These are phyloP conservation scores for Yasuhikotakia modesta DNA, from an alignment of 2,797 vertebrate genomes.

Conservation along the genomic window DNA sequence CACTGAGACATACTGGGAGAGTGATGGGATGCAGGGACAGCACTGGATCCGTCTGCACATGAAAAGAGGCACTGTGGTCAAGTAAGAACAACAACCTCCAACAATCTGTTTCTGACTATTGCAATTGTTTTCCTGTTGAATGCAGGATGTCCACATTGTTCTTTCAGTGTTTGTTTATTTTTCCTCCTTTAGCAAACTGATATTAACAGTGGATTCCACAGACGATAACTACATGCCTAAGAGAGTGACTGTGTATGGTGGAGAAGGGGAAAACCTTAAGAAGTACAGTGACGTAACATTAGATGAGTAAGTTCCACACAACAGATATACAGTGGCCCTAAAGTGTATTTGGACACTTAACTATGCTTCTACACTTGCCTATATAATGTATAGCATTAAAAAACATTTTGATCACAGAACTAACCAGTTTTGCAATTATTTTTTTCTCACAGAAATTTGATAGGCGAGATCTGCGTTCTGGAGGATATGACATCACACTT, in stretches of 20 bases:
- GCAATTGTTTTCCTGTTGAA: neutral
- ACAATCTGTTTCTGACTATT: neutral
- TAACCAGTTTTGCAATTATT: neutral
- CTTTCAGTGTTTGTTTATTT: neutral
- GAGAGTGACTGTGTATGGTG: slow-evolving; percentile 87
- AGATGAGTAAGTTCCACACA: slow-evolving; percentile 84
- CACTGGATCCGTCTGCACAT: slow-evolving; percentile 98
- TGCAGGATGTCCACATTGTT: neutral
- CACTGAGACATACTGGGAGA: slow-evolving; percentile 95
- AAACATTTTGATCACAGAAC: neutral
- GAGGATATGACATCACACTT: slow-evolving; percentile 93
- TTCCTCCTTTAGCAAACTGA: slow-evolving; percentile 81
- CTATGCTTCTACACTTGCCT: neutral
- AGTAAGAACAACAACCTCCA: slow-evolving; percentile 78
- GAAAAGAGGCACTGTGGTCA: slow-evolving; percentile 96
- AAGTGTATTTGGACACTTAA: neutral
- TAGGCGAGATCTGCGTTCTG: slow-evolving; percentile 93
- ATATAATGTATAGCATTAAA: neutral
- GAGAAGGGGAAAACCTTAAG: slow-evolving; percentile 91
- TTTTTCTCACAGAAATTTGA: slow-evolving; percentile 81
- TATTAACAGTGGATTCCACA: slow-evolving; percentile 91
- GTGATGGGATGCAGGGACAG: slow-evolving; percentile 94
- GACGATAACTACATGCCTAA: slow-evolving; percentile 99
- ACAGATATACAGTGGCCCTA: neutral
- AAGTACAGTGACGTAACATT: slow-evolving; percentile 90